phyloP scores from a whole-genome alignment of 2,888 invertebrate genomes.

The Villa cingulata region DNA sequence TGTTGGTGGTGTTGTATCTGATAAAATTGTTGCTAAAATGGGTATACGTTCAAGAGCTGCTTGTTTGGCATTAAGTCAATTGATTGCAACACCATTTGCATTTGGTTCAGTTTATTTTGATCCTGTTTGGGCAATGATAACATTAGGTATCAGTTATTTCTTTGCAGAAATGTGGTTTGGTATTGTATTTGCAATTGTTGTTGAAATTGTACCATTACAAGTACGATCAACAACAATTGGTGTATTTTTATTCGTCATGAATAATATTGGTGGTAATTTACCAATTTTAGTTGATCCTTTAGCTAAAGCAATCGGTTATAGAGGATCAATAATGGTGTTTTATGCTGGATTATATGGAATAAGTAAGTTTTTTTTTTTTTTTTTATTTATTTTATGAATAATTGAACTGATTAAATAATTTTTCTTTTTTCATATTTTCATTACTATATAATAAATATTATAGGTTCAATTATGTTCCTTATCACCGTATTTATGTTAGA shows the following conservation, averaged over 20 bases:
- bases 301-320: slow-evolving; percentile 64
- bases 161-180: slow-evolving; percentile 95
- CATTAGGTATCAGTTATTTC: slow-evolving; percentile 75
- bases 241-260: slow-evolving; percentile 81
- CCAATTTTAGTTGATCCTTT: slow-evolving; percentile 80
- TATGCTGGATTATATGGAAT: slow-evolving; percentile 78
- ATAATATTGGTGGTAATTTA: slow-evolving; percentile 80
- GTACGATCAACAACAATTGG: slow-evolving; percentile 76
- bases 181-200: slow-evolving; percentile 77
- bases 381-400: neutral
- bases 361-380: slow-evolving; percentile 49
- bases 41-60: slow-evolving; percentile 69
- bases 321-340: slow-evolving; percentile 73
- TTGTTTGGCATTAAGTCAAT: slow-evolving; percentile 66
- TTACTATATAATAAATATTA: neutral
- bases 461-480: slow-evolving; percentile 71
- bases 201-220: slow-evolving; percentile 72
- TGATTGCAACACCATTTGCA: slow-evolving; percentile 70
- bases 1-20: slow-evolving; percentile 61
- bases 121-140: slow-evolving; percentile 76
- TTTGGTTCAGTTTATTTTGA: slow-evolving; percentile 73
- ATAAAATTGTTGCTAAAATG: slow-evolving; percentile 77
- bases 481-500: slow-evolving; percentile 71
- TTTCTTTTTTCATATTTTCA: slow-evolving; percentile 8
- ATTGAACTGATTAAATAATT: too few species aligned